Conservation (phyloP, 2,113 vertebrate species). For the Galemys pyrenaicus region DNA sequence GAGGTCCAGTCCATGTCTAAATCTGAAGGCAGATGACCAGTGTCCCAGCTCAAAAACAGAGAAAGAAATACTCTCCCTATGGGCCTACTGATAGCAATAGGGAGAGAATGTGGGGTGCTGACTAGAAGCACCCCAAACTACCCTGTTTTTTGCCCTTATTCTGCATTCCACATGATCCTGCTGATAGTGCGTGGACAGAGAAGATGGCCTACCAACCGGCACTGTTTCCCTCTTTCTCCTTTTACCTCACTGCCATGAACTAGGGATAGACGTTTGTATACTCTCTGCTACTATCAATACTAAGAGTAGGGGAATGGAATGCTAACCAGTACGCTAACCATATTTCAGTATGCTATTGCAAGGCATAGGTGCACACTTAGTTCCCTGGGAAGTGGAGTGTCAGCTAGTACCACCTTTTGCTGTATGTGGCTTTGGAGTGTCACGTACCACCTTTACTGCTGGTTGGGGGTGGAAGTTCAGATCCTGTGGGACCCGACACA, state of each 20-base stretch:
- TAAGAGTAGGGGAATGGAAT: neutral
- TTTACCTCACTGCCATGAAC: too few species aligned
- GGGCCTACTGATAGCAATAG: neutral
- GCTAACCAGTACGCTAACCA: neutral
- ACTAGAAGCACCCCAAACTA: neutral
- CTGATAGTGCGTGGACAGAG: neutral
- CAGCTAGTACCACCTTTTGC: neutral
- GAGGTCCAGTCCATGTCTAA: neutral
- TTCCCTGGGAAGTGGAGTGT: neutral
- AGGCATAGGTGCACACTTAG: neutral
- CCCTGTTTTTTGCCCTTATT: neutral
- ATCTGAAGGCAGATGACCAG: neutral
- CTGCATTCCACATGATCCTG: too few species aligned
- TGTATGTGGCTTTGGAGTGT: too few species aligned
- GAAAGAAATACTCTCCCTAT: neutral
- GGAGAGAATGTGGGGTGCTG: neutral
- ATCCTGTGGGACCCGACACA: neutral
- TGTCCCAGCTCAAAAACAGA: neutral
- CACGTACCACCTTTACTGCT: neutral
- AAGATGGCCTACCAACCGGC: neutral
- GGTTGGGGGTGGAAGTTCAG: neutral
- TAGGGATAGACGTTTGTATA: neutral
- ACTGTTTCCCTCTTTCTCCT: neutral
- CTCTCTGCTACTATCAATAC: rapidly evolving
- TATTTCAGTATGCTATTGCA: neutral